Percentiles rank a stretch among this genome's conserved stretches.
phyloP scores from a whole-genome alignment of 2,113 vertebrate genomes.

The Sinocyclocheilus grahami region DNA sequence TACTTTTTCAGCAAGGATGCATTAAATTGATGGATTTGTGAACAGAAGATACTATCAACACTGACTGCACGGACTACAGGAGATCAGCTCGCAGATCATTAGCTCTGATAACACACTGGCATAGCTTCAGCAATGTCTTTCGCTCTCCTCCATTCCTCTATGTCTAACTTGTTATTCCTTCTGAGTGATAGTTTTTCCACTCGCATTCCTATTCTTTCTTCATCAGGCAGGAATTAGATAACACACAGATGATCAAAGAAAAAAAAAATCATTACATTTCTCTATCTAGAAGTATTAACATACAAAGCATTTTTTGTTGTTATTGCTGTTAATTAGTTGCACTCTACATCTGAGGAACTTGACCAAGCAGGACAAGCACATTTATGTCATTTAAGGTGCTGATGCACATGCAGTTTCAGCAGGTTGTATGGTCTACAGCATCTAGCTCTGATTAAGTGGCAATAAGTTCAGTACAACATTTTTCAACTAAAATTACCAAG shows the following conservation, averaged over 20 bases:
- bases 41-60: not conserved
- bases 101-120: constrained; percentile 1
- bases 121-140: not conserved
- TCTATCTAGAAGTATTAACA: not conserved
- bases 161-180: not conserved
- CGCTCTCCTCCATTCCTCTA: not conserved
- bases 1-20: no score
- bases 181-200: not conserved
- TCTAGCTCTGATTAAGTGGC: constrained; percentile 68
- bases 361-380: not conserved
- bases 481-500: constrained; percentile 8
- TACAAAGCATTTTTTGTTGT: no score
- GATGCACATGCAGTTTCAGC: constrained; percentile 33
- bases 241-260: not conserved
- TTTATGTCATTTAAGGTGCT: not conserved
- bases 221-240: not conserved
- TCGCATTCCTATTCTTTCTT: not conserved
- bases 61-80: not conserved
- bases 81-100: not conserved
- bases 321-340: no score
- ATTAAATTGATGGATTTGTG: no score
- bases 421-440: constrained; percentile 58
- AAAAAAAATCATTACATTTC: not conserved
- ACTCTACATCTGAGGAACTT: not conserved
- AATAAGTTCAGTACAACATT: constrained; percentile 4